Percentiles rank a stretch among this genome's conserved stretches.
These are phyloP conservation scores for Ommatoiulus sabulosus DNA, from an alignment of 2,888 invertebrate species.

Conservation along the genomic window DNA sequence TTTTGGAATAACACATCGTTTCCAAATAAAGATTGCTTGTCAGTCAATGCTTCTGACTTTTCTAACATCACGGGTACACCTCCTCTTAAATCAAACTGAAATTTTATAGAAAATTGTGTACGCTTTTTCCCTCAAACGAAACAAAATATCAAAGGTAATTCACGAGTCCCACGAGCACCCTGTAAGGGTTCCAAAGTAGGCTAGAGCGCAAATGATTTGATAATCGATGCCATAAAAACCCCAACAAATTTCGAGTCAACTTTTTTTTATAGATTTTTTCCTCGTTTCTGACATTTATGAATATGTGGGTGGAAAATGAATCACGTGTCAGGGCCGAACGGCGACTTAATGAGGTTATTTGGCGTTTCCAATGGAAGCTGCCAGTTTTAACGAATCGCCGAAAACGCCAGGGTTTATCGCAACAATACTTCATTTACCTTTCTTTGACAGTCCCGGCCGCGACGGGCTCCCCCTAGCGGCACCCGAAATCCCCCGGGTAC, in stretches of 20 bases:
- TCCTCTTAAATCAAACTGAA: too few species aligned
- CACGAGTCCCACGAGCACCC: background rate
- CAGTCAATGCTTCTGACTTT: too few species aligned
- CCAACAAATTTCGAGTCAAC: background rate
- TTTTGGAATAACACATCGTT: too few species aligned
- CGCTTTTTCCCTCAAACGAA: too few species aligned
- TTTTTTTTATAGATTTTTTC: background rate
- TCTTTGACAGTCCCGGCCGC: background rate
- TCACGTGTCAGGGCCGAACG: background rate
- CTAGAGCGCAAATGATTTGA: background rate
- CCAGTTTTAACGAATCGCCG: background rate
- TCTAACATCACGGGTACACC: too few species aligned
- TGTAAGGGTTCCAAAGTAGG: background rate
- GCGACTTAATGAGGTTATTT: background rate
- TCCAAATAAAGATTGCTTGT: too few species aligned
- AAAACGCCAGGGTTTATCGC: background rate
- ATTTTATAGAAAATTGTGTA: too few species aligned
- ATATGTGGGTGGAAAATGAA: background rate
- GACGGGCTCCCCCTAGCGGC: background rate
- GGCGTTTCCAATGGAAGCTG: background rate
- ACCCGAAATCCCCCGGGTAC: background rate
- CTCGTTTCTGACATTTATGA: background rate
- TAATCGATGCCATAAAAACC: background rate
- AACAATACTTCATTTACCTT: background rate
- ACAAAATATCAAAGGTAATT: too few species aligned